Evolutionary conservation across 2,888 invertebrate genomes (phyloP).

Genomic region (Lasioglossum morio): DNA sequence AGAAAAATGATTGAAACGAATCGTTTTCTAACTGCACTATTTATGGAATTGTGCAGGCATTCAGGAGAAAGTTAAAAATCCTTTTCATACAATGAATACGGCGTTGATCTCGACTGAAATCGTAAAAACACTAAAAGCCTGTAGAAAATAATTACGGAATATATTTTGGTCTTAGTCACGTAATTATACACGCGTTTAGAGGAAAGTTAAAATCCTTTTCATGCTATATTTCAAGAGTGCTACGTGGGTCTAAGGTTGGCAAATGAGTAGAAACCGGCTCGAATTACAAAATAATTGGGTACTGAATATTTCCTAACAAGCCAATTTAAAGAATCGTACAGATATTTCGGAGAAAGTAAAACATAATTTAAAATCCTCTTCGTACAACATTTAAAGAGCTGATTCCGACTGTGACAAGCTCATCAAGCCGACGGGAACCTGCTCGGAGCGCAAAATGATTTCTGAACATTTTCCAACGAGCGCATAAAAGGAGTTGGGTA

Average conservation of each 20-base stretch:
- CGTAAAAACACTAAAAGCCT: not conserved
- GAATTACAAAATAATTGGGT: not conserved
- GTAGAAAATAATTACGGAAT: not conserved
- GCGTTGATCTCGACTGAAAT: not conserved
- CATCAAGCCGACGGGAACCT: not conserved
- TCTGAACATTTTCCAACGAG: not conserved
- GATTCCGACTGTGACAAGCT: not conserved
- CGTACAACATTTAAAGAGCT: not conserved
- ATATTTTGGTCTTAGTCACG: not conserved
- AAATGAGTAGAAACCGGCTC: not conserved
- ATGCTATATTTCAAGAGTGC: not conserved
- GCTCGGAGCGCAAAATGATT: not conserved
- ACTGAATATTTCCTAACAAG: not conserved
- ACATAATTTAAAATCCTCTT: not conserved
- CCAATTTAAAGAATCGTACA: not conserved
- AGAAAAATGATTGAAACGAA: not conserved
- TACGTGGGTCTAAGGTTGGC: not conserved
- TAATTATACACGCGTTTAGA: not conserved
- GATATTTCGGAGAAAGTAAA: not conserved
- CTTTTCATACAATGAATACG: not conserved
- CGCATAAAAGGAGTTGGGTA: not conserved
- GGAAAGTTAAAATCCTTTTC: not conserved
- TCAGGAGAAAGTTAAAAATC: not conserved
- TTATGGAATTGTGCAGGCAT: not conserved
- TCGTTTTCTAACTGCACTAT: not conserved